Conservation (phyloP, 2,113 vertebrate genomes). For the Coptodon rendalli region DNA sequence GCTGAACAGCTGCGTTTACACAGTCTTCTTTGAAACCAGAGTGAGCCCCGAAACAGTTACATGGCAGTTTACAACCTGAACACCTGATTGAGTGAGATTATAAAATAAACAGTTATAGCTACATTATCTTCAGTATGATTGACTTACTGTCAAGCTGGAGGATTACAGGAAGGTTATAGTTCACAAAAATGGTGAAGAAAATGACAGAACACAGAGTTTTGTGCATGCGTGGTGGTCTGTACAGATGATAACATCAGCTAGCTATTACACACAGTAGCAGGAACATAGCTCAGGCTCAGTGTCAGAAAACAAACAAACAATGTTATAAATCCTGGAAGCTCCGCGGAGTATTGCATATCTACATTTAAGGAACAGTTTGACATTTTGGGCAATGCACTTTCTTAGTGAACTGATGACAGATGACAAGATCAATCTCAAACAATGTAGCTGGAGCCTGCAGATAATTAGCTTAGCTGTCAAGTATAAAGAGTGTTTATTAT, state of each 20-base stretch:
- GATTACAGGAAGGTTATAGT: neutral
- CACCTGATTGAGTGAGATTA: neutral
- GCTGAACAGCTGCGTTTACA: conserved; percentile 18
- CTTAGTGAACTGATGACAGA: neutral
- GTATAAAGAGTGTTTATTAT: neutral
- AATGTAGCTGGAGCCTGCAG: neutral
- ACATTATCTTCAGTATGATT: neutral
- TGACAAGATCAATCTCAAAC: neutral
- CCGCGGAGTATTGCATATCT: conserved; percentile 49
- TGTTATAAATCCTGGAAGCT: conserved; percentile 36
- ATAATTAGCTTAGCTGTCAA: neutral
- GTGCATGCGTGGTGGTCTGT: conserved; percentile 13
- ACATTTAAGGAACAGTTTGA: conserved; percentile 14
- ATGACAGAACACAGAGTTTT: neutral
- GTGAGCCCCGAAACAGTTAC: conserved; percentile 5
- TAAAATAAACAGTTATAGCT: neutral
- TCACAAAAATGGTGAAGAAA: neutral
- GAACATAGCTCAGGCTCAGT: neutral
- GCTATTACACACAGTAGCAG: neutral
- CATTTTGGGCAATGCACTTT: neutral
- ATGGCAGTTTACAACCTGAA: conserved; percentile 30
- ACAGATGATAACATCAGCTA: neutral
- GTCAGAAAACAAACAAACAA: neutral
- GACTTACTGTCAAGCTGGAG: neutral
- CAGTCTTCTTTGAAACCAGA: neutral